Evolutionary conservation across 23 tunicate genomes (phyloP), one percentile per base, ranked within the genome.

Genomic region (Styela plicata): DNA sequence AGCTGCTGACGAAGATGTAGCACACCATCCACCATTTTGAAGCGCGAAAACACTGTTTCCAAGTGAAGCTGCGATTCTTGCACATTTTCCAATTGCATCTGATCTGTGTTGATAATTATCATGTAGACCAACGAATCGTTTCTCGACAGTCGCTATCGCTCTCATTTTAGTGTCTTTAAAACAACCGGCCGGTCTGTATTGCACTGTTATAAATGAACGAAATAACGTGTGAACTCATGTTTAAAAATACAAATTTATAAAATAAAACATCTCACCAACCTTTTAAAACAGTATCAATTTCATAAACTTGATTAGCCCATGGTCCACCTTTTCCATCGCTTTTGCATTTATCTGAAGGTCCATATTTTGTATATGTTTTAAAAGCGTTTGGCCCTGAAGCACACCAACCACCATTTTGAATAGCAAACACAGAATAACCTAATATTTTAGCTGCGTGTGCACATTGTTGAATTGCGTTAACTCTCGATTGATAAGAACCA

Each of bases 61-160:
- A 44, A 44, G 57, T 5, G 57, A 44, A 44, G 37, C 37, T 1
- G 78, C 78, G 57, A 53, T 53, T 24, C 44, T 52, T 23, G 44
- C 78, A 24, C 78, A 74, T 34, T 74, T 74, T 10, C 61, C 78
- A 31, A 74, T 74, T 52, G 78, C 78, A 52, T 74, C 78, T 24
- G 32, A 24, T 24, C 78, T 2, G 2, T 52, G 37, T 53, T 32
- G 19, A 53, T 74, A 74, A n/a, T 74, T 74, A 53, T 53, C 78
- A 34, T 74, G 30, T 17, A 74, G 78, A 74, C 13, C 78, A 24
- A 23, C 44, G 16, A 17, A 25, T 1, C 37, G 78, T 33, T 74
- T 74, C 57, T 74, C 78, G 19, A 74, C 27, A 13, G 78, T 77
- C 1, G 82, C 66, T 1, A 77, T 77, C 33, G 82, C 82, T 77